Percentiles rank a stretch among this genome's conserved stretches.
phyloP scores from a whole-genome alignment of 2,888 invertebrate species.

The Pseudanteris insignis region DNA sequence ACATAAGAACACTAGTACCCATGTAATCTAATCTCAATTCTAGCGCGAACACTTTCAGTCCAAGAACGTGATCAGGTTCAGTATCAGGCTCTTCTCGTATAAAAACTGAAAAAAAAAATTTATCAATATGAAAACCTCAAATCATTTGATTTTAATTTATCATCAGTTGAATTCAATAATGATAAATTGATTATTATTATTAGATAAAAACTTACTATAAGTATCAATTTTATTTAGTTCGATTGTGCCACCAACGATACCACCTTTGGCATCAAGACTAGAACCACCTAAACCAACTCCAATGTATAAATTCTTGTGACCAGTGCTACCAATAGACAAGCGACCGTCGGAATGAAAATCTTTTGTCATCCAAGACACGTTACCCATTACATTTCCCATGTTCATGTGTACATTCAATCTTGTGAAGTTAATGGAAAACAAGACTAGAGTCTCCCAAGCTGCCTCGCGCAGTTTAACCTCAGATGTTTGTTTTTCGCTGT shows the following conservation, averaged over 20 bases:
- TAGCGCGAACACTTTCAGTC: conserved; percentile 82
- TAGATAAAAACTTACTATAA: conserved; percentile 70
- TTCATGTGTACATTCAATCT: conserved; percentile 97
- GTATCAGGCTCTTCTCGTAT: conserved; percentile 89
- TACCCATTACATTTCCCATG: conserved; percentile 99
- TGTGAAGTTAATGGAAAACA: conserved; percentile 96
- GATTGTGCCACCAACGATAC: conserved; percentile 96
- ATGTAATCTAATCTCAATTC: conserved; percentile 96
- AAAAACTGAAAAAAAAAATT: conserved; percentile 76
- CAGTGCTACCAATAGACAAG: conserved; percentile 91
- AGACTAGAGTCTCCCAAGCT: conserved; percentile 94
- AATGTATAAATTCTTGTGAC: conserved; percentile 92
- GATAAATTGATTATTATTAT: too few species aligned
- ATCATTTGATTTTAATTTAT: neutral
- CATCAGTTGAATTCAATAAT: too few species aligned
- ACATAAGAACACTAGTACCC: conserved; percentile 96
- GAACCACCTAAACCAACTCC: conserved; percentile 89
- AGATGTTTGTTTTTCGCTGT: conserved; percentile 70
- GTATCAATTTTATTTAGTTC: conserved; percentile 90
- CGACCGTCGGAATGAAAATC: conserved; percentile 92
- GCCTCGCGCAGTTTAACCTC: conserved; percentile 73
- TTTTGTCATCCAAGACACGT: conserved; percentile 93
- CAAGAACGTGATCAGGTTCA: conserved; percentile 88
- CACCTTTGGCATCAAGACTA: conserved; percentile 93
- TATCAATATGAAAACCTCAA: too few species aligned